Percentiles rank a stretch among this genome's conserved stretches.
These are phyloP conservation scores for Heptranchias perlo DNA, from an alignment of 2,113 vertebrate species.

Conservation along the genomic window DNA sequence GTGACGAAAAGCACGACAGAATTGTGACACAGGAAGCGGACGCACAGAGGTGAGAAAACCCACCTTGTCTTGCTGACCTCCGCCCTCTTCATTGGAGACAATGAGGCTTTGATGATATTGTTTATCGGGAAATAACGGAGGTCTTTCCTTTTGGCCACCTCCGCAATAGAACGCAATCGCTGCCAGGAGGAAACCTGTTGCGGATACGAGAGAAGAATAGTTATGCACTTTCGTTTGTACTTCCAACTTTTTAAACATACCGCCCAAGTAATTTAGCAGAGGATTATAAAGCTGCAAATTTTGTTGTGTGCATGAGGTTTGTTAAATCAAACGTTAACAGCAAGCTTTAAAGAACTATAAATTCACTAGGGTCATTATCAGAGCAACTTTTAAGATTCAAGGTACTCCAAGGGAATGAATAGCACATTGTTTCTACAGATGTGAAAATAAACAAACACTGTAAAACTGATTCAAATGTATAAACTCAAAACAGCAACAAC, in stretches of 20 bases:
- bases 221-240: background rate
- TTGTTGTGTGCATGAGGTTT: background rate
- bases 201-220: background rate
- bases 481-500: too few species aligned
- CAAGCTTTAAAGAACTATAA: too few species aligned
- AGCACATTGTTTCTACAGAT: too few species aligned
- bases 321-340: too few species aligned
- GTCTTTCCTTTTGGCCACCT: too few species aligned
- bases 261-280: background rate
- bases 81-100: background rate
- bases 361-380: too few species aligned
- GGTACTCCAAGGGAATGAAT: too few species aligned
- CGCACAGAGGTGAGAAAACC: background rate
- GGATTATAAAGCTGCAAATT: background rate
- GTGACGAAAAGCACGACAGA: too few species aligned
- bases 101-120: slow-evolving; percentile 7
- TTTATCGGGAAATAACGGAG: accelerated
- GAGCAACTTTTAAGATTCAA: too few species aligned
- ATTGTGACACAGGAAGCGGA: background rate
- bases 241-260: background rate
- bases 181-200: background rate
- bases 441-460: too few species aligned
- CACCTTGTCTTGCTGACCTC: slow-evolving; percentile 26
- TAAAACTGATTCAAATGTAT: too few species aligned
- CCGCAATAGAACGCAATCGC: background rate